These are phyloP conservation scores for Leptopterna dolabrata DNA, from an alignment of 2,888 invertebrate genomes.

Conservation along the genomic window DNA sequence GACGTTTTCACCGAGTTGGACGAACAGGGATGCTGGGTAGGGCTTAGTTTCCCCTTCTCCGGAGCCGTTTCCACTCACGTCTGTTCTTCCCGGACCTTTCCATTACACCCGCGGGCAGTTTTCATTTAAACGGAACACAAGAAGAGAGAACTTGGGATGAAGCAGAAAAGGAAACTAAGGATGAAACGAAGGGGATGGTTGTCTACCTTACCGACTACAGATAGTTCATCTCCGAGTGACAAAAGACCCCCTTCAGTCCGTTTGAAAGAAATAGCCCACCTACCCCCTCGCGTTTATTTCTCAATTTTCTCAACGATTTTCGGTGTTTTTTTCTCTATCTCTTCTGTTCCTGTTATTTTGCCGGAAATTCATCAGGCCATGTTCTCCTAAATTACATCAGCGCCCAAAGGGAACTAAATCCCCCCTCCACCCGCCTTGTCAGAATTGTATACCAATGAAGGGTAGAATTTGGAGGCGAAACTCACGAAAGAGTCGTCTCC, in stretches of 20 bases:
- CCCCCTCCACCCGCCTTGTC: too few relatives aligned
- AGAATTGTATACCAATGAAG: too few relatives aligned
- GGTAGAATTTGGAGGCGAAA: too few relatives aligned
- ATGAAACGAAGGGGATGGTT: background rate
- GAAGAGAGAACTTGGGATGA: background rate
- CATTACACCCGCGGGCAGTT: conserved; percentile 11
- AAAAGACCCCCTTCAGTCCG: background rate
- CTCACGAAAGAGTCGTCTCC: too few relatives aligned
- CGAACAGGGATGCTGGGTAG: background rate
- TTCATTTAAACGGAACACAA: conserved; percentile 7
- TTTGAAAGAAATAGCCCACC: background rate
- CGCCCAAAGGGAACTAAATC: too few relatives aligned
- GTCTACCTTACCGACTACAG: background rate
- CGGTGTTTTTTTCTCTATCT: too few relatives aligned
- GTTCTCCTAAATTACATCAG: too few relatives aligned
- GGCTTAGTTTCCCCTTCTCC: background rate
- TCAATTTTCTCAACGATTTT: background rate
- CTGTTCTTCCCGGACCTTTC: background rate
- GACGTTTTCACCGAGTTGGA: conserved; percentile 10
- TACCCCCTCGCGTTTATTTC: background rate
- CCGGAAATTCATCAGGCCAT: too few relatives aligned
- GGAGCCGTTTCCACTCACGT: background rate
- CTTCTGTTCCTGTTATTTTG: too few relatives aligned
- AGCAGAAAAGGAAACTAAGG: background rate
- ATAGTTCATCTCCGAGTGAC: conserved; percentile 1